A percentile compares a stretch with the other conserved stretches of the same genome.
These are phyloP conservation scores for Callorhinus ursinus DNA, from an alignment of 2,113 vertebrate species.

Conservation along the genomic window DNA sequence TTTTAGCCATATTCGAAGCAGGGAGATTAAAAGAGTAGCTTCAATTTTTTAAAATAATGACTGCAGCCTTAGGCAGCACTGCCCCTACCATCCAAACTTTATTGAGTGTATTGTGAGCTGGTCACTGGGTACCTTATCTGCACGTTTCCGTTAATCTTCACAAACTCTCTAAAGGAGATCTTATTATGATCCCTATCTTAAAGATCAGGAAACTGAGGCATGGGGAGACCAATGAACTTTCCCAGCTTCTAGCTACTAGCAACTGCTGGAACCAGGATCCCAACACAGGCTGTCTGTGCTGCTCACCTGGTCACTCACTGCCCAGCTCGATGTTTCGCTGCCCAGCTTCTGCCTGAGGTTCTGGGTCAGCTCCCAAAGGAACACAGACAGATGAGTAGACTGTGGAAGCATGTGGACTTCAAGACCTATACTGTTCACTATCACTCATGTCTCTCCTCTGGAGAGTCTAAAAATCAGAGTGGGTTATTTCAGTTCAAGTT, in stretches of 20 bases:
- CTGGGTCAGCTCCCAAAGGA: not conserved
- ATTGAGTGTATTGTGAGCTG: not conserved
- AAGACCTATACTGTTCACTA: not conserved
- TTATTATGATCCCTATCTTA: not conserved
- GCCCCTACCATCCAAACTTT: not conserved
- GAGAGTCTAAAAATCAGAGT: not conserved
- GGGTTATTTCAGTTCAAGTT: not conserved
- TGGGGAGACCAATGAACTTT: not conserved
- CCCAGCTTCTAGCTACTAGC: not conserved
- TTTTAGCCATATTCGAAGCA: not conserved
- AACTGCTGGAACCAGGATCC: not conserved
- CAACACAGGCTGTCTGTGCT: not conserved
- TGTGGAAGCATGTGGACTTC: not conserved
- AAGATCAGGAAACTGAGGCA: not conserved
- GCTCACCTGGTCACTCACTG: not conserved
- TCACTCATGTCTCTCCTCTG: not conserved
- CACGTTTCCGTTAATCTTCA: not conserved
- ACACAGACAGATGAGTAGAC: not conserved
- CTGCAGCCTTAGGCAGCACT: not conserved
- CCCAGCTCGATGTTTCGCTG: not conserved
- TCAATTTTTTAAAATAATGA: not conserved
- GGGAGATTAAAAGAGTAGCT: not conserved
- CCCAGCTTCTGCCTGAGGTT: not conserved
- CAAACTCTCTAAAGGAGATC: not conserved
- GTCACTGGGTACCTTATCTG: not conserved